Base-by-base conservation (phyloP, 1,140 invertebrate genomes). In the Anoplolepis gracilipes region DNA sequence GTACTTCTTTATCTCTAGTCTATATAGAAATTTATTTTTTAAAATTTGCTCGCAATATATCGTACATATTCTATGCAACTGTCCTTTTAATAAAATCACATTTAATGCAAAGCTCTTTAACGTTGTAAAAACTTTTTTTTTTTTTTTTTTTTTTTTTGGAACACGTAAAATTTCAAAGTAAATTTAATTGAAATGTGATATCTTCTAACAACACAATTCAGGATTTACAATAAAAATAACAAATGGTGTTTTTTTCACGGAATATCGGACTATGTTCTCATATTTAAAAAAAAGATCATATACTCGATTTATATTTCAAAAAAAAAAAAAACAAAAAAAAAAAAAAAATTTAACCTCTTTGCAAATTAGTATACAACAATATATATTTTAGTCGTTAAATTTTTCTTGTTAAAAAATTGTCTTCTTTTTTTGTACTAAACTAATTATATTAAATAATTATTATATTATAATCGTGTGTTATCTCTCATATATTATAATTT, bases 151-250 rank as follows among this genome's bases (percentile, higher is more conserved):
- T 72, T 73, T 61, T 59, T 30, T 11, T 10, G 33, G 59, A 42
- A 57, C n/a, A 33, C 0, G n/a, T 59, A 33, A 81, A 82, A 79
- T 79, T 79, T 57, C 30, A 69, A n/a, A 59, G 55, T 73, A 59
- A 72, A 49, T 49, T 19, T 49, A 25, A 73, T 33, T 36, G 25
- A 73, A 72, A 82, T 79, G 22, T 49, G 22, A 79, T 82, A 82
- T 46, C 36, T 46, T 46, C 7, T 28, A 6, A 46, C 53, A n/a
- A 19, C 46, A 82, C 25, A 69, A 59, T 64, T 46, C n/a, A 59
- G 49, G 2, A 72, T 82, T 46, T 46, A 46, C 8, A 25, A n/a
- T 59, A 82, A 82, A 72, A 82, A 65, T 2, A 42, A 73, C 46
- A 46, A 19, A 22, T 30, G 36, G 53, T 72, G 72, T 25, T n/a